Percentiles rank a stretch among this genome's conserved stretches.
Evolutionary conservation across 2,113 vertebrate species (phyloP).

Genomic region (Emydocephalus ijimae): DNA sequence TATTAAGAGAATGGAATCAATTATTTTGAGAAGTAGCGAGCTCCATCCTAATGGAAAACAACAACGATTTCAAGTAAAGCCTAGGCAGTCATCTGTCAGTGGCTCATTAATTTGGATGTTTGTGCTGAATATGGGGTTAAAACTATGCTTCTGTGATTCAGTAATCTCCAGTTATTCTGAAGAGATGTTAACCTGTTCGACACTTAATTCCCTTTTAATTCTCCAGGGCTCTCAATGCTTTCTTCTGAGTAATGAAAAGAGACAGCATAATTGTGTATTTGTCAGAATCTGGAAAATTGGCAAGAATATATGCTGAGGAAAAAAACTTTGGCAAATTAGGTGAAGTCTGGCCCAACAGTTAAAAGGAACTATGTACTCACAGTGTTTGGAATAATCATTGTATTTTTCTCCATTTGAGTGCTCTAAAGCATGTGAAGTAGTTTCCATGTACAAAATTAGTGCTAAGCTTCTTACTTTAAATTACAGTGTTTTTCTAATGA

Average conservation of each 20-base stretch:
- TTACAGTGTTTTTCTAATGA: constrained; percentile 28
- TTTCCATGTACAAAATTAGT: constrained; percentile 63
- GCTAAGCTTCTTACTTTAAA: constrained; percentile 35
- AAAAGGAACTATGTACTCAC: constrained; percentile 30
- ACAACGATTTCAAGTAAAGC: neutral
- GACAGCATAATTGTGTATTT: neutral
- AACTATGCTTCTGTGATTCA: neutral
- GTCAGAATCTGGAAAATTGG: neutral
- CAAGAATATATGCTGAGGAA: neutral
- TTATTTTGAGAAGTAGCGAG: neutral
- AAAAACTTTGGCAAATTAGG: neutral
- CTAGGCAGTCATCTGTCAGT: neutral
- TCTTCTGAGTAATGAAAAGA: neutral
- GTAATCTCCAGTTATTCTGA: neutral
- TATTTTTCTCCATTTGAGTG: constrained; percentile 59
- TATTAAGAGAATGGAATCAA: neutral
- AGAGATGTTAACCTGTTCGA: neutral
- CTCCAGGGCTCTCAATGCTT: neutral
- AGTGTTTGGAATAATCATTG: constrained; percentile 59
- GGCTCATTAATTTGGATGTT: neutral
- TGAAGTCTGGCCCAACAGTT: constrained; percentile 3
- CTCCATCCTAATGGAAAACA: neutral
- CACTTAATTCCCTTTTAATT: neutral
- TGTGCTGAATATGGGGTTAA: neutral
- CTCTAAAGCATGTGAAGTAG: constrained; percentile 57